Evolutionary conservation across 1,140 invertebrate genomes (phyloP).

Genomic region (Achatina immaculata): DNA sequence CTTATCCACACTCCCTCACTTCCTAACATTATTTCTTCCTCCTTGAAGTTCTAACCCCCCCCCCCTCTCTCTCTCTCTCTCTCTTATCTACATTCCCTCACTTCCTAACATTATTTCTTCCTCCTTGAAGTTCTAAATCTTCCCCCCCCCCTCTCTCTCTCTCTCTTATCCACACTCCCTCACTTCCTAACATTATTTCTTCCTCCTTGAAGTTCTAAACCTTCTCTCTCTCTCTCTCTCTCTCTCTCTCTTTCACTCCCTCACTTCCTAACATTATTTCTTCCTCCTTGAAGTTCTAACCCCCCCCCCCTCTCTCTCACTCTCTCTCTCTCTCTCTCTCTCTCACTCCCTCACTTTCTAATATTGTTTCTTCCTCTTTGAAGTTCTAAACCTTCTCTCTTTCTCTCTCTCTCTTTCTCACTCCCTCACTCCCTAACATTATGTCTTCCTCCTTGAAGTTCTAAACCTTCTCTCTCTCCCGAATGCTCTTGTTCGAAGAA

Average conservation of each 20-base stretch:
- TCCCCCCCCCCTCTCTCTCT: slow-evolving; percentile 6
- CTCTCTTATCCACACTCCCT: background rate
- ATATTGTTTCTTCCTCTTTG: too few relatives aligned
- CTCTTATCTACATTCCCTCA: background rate
- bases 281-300: slow-evolving; percentile 1
- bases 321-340: background rate
- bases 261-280: background rate
- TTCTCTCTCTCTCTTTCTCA: too few relatives aligned
- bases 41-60: background rate
- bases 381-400: too few relatives aligned
- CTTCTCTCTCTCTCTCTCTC: slow-evolving; percentile 16
- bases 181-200: background rate
- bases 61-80: slow-evolving; percentile 7
- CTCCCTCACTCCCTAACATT: too few relatives aligned
- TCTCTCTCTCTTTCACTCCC: background rate
- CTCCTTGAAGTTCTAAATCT: background rate
- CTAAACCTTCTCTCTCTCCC: too few relatives aligned
- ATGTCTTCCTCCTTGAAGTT: too few relatives aligned
- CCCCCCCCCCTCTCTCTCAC: background rate
- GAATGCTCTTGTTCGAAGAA: too few relatives aligned
- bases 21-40: background rate
- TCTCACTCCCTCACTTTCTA: background rate
- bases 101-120: too few relatives aligned
- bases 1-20: background rate
- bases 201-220: slow-evolving; percentile 7